phyloP scores from a whole-genome alignment of 2,888 invertebrate genomes.

The Mactromeris polynyma region DNA sequence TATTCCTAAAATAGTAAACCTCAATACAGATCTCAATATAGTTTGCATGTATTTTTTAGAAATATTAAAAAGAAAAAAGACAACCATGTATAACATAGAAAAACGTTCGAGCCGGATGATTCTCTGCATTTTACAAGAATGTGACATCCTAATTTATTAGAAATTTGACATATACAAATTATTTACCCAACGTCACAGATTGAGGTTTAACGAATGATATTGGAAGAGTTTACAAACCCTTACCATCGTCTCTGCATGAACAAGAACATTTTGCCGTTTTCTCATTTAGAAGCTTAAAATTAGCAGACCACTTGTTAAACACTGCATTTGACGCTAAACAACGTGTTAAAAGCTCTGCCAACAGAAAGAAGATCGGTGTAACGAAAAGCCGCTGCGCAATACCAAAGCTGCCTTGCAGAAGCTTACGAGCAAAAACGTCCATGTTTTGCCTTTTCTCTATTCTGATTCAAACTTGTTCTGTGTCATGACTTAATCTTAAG shows the following conservation, averaged over 20 bases:
- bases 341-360: constrained; percentile 20
- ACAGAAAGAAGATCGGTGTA: constrained; percentile 23
- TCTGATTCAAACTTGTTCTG: not conserved
- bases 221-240: constrained; percentile 5
- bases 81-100: too few relatives aligned
- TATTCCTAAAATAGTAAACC: too few relatives aligned
- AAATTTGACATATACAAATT: too few relatives aligned
- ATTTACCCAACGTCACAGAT: too few relatives aligned
- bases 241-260: constrained; percentile 36
- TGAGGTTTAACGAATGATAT: too few relatives aligned
- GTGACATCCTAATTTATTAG: too few relatives aligned
- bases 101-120: too few relatives aligned
- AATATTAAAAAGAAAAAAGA: too few relatives aligned
- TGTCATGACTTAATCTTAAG: not conserved
- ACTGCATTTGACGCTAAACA: constrained; percentile 33
- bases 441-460: not conserved
- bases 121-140: too few relatives aligned
- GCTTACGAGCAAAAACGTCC: not conserved
- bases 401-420: not conserved
- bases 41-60: too few relatives aligned
- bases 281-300: not conserved
- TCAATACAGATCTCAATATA: too few relatives aligned
- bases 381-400: constrained; percentile 6
- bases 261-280: constrained; percentile 34
- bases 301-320: constrained; percentile 22